These are phyloP conservation scores for Scartelaos histophorus DNA, from an alignment of 2,113 vertebrate species.

Conservation along the genomic window DNA sequence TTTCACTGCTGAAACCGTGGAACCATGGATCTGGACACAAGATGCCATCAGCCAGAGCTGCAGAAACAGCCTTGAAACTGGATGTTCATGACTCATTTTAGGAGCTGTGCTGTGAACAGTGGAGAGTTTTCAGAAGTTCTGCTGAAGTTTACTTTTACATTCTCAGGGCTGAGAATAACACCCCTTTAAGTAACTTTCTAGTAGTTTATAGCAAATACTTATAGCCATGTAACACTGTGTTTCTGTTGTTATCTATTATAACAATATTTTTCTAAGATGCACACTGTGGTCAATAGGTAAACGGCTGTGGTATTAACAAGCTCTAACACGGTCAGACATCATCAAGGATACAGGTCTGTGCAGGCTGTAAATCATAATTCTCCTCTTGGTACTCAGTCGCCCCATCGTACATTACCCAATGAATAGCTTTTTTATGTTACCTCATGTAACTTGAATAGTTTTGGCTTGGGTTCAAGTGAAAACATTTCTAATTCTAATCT, in stretches of 20 bases:
- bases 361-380: not conserved
- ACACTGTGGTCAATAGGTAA: not conserved
- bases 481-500: not conserved
- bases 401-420: not conserved
- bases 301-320: not conserved
- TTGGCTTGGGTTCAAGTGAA: not conserved
- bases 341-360: not conserved
- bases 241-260: not conserved
- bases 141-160: not conserved
- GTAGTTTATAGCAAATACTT: not conserved
- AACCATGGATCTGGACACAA: not conserved
- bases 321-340: not conserved
- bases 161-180: too few species aligned
- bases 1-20: slow-evolving; percentile 4
- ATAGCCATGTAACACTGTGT: not conserved
- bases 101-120: not conserved
- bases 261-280: not conserved
- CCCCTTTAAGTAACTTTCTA: not conserved
- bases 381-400: not conserved
- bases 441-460: too few species aligned
- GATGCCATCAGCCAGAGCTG: slow-evolving; percentile 2
- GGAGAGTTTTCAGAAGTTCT: not conserved
- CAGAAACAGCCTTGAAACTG: slow-evolving; percentile 1
- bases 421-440: not conserved
- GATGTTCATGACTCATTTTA: not conserved